Base-by-base conservation (phyloP, 2,113 vertebrate species). In the Chrysochloris asiatica region DNA sequence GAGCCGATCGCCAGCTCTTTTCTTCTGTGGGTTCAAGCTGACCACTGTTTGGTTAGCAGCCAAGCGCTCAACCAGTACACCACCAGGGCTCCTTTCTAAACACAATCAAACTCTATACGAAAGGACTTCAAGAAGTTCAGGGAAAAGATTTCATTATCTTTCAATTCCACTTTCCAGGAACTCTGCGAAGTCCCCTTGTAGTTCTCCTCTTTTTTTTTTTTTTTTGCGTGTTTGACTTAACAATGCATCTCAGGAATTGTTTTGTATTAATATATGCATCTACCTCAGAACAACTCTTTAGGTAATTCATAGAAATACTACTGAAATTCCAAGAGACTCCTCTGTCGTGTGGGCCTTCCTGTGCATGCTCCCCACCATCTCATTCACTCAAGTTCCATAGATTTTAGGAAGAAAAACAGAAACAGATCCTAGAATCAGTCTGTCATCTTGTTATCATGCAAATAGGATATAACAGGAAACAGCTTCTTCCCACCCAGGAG, bases 391-490 rank as follows among this genome's bases (percentile, higher is more conserved):
- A 63, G 89, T 14, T 91, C 38, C 48, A 88, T 4, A 65, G 61
- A 59, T 80, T 93, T 90, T 69, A 59, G 52, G 76, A 92, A 90
- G 50, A 63, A 92, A 87, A 96, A 69, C 45, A 30, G 48, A 93
- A 86, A 89, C 19, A 84, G 73, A 76, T 69, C 14, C 79, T 80
- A 93, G 72, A 83, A 14, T 17, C 92, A 28, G 76, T 95, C 94
- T 83, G 75, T 92, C 94, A 69, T 94, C 93, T 95, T 88, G 89
- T 77, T 88, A 77, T 77, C 36, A 36, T 56, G 52, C 80, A 93
- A 94, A 76, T 54, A 95, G 78, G 19, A 95, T 92, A 95, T 84
- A 96, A 97, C 59, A 97, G 87, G 79, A 96, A 97, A 96, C 89
- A 96, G 63, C 36, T 89, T 96, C 86, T 97, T 96, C 91, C 65